Evolutionary conservation across 1,140 invertebrate species (phyloP), one percentile per base, ranked within the genome.

Genomic region (Lasioglossum albipes): DNA sequence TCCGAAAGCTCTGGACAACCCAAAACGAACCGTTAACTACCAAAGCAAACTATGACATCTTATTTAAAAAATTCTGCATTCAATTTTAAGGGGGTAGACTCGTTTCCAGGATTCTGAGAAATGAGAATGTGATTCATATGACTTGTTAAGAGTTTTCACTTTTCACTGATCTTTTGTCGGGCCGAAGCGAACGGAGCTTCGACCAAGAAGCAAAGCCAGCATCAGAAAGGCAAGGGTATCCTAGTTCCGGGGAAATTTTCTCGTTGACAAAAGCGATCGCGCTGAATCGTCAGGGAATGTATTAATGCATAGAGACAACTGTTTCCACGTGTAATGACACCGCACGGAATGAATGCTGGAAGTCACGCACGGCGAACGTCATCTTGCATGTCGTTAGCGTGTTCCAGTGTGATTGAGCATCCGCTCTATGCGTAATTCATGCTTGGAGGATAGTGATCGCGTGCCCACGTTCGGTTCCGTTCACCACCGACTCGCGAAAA

Each of bases 361-460:
- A 80, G 86, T 88, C 87, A 88, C 84, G 87, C 85, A 88, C 78
- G 69, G 41, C 64, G 84, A 86, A 81, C 84, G 87, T 85, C 86
- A 86, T 86, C 79, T 84, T 75, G 72, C 78, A 71, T 81, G 83
- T 85, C 79, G 84, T 88, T 88, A 88, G 83, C 87, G 87, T 88
- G 84, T 84, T 88, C 82, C 86, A 88, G 78, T 79, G 81, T 82
- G 87, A 88, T 88, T 73, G 87, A 88, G 72, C 76, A 84, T 74
- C 83, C 81, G 74, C 20, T 85, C 84, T 70, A 84, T 85, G 77
- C 75, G 84, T 88, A 88, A 88, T 88, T 88, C 81, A 88, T 87
- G 81, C 86, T 83, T 62, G 71, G 75, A 87, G 81, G 84, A 86
- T 87, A 88, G 87, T 81, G 83, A 88, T 88, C 84, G 85, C 85